phyloP scores from a whole-genome alignment of 2,113 vertebrate species.

The Mohoua ochrocephala region DNA sequence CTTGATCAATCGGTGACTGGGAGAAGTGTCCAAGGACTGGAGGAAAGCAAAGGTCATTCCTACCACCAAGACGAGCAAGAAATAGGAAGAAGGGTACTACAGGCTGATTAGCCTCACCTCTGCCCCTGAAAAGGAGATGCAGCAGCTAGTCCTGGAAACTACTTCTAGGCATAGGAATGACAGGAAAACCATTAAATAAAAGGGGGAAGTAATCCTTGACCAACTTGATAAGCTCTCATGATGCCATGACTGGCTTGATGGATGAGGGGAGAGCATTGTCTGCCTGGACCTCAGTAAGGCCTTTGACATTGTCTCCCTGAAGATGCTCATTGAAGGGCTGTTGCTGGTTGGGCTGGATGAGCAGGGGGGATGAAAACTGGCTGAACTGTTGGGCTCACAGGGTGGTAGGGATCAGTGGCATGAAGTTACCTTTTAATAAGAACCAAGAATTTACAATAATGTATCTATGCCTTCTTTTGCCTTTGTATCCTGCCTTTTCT shows the following conservation, averaged over 20 bases:
- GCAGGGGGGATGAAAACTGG: not conserved
- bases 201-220: not conserved
- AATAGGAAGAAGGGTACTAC: not conserved
- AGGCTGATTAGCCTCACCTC: not conserved
- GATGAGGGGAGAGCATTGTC: accelerated
- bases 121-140: not conserved
- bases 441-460: not conserved
- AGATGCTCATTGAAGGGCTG: accelerated
- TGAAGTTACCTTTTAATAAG: not conserved
- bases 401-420: not conserved
- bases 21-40: not conserved
- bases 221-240: not conserved
- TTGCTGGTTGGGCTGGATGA: not conserved
- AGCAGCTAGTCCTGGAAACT: not conserved
- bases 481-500: not conserved
- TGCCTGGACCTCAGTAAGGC: not conserved
- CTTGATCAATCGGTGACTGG: not conserved
- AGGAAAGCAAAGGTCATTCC: not conserved
- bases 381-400: not conserved
- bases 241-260: not conserved
- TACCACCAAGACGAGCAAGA: not conserved
- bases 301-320: not conserved
- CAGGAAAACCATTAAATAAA: not conserved
- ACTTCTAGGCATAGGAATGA: not conserved
- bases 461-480: not conserved